Evolutionary conservation across 2,113 vertebrate species (phyloP).

Genomic region (Upupa epops): DNA sequence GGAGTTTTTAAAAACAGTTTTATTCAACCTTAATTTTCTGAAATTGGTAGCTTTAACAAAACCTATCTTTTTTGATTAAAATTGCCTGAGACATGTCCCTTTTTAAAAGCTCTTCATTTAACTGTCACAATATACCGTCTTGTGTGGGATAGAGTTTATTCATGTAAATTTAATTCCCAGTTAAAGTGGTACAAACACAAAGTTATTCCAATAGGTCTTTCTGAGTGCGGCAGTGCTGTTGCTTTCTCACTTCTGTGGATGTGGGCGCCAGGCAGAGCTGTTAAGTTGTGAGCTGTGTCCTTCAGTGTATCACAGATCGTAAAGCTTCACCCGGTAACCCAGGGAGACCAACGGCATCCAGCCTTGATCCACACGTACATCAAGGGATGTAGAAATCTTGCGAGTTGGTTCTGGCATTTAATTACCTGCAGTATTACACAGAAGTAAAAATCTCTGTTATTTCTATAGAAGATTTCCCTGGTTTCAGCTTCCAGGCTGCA

Average conservation of each 20-base stretch:
- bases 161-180: constrained; percentile 60
- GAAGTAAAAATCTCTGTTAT: not conserved
- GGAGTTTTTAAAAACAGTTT: constrained; percentile 60
- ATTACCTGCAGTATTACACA: not conserved
- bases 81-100: constrained; percentile 51
- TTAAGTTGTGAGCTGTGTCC: constrained; percentile 2
- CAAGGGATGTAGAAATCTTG: not conserved
- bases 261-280: not conserved
- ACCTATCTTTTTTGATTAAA: constrained; percentile 69
- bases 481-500: not conserved
- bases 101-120: constrained; percentile 65
- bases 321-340: not conserved
- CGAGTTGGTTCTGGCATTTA: constrained; percentile 15
- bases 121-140: constrained; percentile 60
- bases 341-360: not conserved
- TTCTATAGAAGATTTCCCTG: constrained; percentile 15
- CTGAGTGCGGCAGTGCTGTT: not conserved
- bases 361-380: not conserved
- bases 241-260: not conserved
- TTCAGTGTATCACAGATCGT: not conserved
- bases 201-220: not conserved
- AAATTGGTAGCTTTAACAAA: constrained; percentile 69
- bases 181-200: constrained; percentile 45
- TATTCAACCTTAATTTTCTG: constrained; percentile 67
- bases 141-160: constrained; percentile 53